Base-by-base conservation (phyloP, 2,113 vertebrate genomes). In the Crotalus horridus region DNA sequence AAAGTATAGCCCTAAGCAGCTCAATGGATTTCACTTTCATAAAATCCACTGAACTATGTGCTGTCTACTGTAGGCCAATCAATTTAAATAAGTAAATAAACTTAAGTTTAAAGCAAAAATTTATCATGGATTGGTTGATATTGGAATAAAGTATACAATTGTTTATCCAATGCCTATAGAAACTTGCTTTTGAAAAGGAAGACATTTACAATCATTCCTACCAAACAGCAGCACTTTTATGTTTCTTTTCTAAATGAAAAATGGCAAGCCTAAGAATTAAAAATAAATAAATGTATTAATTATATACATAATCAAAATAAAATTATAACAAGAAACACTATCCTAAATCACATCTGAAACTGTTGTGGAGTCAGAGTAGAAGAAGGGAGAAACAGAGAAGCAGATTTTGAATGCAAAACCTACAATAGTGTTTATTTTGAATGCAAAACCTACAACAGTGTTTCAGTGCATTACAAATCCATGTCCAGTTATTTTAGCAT, bases 111-210 rank as follows among this genome's bases (percentile, higher is more conserved):
- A 43, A 90, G 58, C 90, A 15, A 93, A 93, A 93, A 96, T 74
- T 58, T 85, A 95, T 33, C 46, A 89, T 92, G 96, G 92, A 58
- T 91, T 46, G 89, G 88, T 91, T 94, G 48, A 95, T 69, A 90
- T 51, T 88, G 94, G 51, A 94, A 33, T 56, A 92, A 93, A 91
- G 1, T 89, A 21, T 90, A 85, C 55, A 51, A 90, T 48, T 89
- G 10, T 54, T 74, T 92, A 51, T 94, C 6, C 9, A 0, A 6
- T 81, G 17, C 7, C 24, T 24, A 94, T 91, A 92, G 29, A 21
- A 56, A 54, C 91, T 88, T 94, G 33, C 26, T 48, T 23, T 24
- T 93, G 59, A 64, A 61, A 24, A 61, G 23, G 53, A 88, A 17
- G 13, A n/a, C 92, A 17, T 88, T 64, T 58, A 1, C 92, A 61